Percentiles rank a stretch among this genome's conserved stretches.
These are phyloP conservation scores for Ericerus pela DNA, from an alignment of 1,140 invertebrate species.

Conservation along the genomic window DNA sequence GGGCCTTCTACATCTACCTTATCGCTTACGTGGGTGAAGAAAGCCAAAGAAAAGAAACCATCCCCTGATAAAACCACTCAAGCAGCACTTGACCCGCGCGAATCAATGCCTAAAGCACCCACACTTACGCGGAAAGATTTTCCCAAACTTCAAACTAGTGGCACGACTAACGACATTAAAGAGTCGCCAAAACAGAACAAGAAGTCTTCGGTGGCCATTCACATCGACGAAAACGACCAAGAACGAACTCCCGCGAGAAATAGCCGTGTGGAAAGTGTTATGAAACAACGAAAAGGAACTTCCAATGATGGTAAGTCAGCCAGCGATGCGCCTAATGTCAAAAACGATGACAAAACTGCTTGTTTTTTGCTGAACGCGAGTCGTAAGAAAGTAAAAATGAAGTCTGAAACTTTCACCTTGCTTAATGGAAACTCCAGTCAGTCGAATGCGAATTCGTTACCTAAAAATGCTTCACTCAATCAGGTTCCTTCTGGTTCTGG, in stretches of 20 bases:
- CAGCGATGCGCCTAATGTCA: slow-evolving; percentile 6
- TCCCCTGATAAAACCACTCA: not conserved
- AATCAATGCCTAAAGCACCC: not conserved
- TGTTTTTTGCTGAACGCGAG: not conserved
- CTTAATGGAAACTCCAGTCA: too few species aligned
- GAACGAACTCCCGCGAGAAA: too few species aligned
- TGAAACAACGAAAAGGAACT: slow-evolving; percentile 14
- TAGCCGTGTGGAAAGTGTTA: too few species aligned
- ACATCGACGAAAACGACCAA: not conserved
- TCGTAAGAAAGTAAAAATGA: slow-evolving; percentile 17
- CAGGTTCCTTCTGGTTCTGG: too few species aligned
- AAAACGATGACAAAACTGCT: not conserved
- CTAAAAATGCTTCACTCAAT: too few species aligned
- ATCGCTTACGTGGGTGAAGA: not conserved
- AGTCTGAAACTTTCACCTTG: slow-evolving; percentile 20
- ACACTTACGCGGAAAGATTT: not conserved
- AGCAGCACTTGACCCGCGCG: not conserved
- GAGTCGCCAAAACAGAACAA: slow-evolving; percentile 14
- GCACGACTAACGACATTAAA: slow-evolving; percentile 16
- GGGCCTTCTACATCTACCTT: not conserved
- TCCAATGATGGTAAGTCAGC: slow-evolving; percentile 5
- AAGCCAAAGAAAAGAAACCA: slow-evolving; percentile 4
- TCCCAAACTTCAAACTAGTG: not conserved
- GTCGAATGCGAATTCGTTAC: too few species aligned
- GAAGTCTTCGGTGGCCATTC: not conserved